These are phyloP conservation scores for Sesamia nonagrioides DNA, from an alignment of 1,140 invertebrate genomes.

Conservation along the genomic window DNA sequence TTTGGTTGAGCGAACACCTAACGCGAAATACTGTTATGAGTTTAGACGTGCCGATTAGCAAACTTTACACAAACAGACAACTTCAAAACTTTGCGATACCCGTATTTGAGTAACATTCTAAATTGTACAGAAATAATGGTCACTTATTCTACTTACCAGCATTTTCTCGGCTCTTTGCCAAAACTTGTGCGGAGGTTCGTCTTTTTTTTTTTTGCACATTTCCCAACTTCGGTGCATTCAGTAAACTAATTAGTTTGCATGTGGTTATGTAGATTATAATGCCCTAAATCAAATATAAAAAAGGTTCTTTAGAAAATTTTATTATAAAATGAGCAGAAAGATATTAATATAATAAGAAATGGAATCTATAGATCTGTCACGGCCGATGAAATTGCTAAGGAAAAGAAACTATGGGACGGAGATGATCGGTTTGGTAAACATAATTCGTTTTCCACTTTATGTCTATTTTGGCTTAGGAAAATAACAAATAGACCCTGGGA, in stretches of 20 bases:
- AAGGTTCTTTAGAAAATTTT: neutral
- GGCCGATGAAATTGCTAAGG: neutral
- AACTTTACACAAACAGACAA: constrained; percentile 48
- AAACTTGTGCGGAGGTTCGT: constrained; percentile 9
- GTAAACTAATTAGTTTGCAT: constrained; percentile 31
- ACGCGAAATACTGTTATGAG: constrained; percentile 44
- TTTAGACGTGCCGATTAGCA: constrained; percentile 41
- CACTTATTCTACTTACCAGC: constrained; percentile 36
- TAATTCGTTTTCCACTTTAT: constrained; percentile 20
- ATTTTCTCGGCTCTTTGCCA: constrained; percentile 42
- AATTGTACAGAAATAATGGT: constrained; percentile 42
- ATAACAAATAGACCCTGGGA: neutral
- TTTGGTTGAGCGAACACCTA: constrained; percentile 7
- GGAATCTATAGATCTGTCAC: neutral
- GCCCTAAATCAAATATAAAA: neutral
- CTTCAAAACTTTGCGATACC: constrained; percentile 28
- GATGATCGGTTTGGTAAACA: constrained; percentile 29
- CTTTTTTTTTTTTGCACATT: constrained; percentile 17
- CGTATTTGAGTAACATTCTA: constrained; percentile 45
- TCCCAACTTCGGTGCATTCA: constrained; percentile 8
- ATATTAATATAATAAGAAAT: neutral
- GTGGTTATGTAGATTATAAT: neutral
- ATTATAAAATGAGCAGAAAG: neutral
- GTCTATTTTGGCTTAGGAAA: constrained; percentile 13
- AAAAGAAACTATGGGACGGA: neutral